Percentiles rank a stretch among this genome's conserved stretches.
Evolutionary conservation across 2,888 invertebrate species (phyloP).

Genomic region (Lucinisca nassula): DNA sequence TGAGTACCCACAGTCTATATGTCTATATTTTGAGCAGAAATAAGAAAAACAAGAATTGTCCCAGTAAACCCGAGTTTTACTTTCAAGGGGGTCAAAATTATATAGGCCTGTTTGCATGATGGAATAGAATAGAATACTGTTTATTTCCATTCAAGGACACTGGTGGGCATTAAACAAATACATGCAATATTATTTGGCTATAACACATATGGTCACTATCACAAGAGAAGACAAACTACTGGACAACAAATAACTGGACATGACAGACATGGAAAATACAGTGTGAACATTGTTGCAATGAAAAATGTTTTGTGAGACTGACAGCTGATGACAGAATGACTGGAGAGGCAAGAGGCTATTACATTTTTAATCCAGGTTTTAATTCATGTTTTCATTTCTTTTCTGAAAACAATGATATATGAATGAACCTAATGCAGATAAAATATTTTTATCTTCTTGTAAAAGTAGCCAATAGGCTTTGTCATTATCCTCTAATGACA

Average conservation of each 20-base stretch:
- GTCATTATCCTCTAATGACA: not conserved
- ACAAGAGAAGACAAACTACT: no score
- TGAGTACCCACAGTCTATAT: no score
- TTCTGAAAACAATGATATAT: not conserved
- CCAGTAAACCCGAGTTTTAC: no score
- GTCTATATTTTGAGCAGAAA: no score
- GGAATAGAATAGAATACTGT: not conserved
- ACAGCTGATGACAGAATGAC: not conserved
- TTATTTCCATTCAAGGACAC: not conserved
- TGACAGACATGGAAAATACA: not conserved
- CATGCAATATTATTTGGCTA: no score
- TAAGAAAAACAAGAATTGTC: no score
- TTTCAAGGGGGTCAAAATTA: no score
- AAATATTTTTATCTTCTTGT: conserved; percentile 4
- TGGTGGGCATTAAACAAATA: not conserved
- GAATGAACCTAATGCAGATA: not conserved
- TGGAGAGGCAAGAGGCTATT: not conserved
- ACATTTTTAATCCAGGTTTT: not conserved
- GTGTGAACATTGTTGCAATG: not conserved
- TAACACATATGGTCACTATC: no score
- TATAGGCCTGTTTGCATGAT: no score
- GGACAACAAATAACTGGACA: not conserved
- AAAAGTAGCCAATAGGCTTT: not conserved
- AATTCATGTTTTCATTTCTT: no score
- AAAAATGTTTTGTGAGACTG: not conserved